These are phyloP conservation scores for Eupithecia tripunctaria DNA, from an alignment of 2,888 invertebrate species.

Conservation along the genomic window DNA sequence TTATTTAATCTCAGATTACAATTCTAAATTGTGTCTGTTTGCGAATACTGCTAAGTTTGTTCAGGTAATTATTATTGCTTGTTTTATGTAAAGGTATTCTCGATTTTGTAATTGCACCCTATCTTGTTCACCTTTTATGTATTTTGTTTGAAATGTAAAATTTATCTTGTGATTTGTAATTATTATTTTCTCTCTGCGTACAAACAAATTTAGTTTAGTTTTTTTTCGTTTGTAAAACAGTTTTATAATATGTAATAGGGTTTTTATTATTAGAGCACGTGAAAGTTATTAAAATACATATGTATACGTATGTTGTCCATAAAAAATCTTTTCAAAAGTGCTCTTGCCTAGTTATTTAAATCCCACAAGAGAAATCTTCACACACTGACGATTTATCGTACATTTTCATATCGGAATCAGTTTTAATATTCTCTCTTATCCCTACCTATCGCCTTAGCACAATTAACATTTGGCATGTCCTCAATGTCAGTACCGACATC, in stretches of 20 bases:
- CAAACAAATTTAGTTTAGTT: too few species aligned
- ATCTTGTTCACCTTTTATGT: background rate
- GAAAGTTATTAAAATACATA: too few species aligned
- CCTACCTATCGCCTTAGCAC: constrained; percentile 12
- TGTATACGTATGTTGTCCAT: too few species aligned
- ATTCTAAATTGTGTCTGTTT: constrained; percentile 42
- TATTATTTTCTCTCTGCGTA: too few species aligned
- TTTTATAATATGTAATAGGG: too few species aligned
- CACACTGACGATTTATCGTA: too few species aligned
- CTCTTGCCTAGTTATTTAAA: too few species aligned
- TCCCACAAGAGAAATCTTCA: too few species aligned
- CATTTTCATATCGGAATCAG: background rate
- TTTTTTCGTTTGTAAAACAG: too few species aligned
- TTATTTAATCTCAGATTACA: constrained; percentile 43
- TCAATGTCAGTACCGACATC: constrained; percentile 65
- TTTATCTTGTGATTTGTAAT: background rate
- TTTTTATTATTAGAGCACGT: too few species aligned
- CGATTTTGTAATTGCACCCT: background rate
- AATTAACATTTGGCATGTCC: constrained; percentile 52
- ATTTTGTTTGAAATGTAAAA: background rate
- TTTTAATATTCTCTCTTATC: constrained; percentile 5
- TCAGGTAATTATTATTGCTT: constrained; percentile 24
- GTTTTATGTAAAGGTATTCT: background rate
- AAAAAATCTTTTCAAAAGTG: too few species aligned
- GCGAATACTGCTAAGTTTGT: constrained; percentile 28